phyloP scores from a whole-genome alignment of 1,140 invertebrate genomes.

The Lethrus apterus region DNA sequence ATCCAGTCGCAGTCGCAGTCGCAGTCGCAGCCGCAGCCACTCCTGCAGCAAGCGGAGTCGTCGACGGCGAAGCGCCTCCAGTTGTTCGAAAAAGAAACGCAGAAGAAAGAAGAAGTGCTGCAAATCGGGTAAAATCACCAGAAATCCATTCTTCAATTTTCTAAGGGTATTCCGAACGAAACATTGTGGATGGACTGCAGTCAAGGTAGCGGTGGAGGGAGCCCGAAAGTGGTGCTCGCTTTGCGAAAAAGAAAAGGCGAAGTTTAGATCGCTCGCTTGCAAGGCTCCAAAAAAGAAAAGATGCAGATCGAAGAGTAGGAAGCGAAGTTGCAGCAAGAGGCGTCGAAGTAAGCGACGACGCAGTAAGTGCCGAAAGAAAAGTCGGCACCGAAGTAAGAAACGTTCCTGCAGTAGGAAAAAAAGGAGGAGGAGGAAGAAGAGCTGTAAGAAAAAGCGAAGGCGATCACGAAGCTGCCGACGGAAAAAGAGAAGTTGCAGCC shows the following conservation, averaged over 20 bases:
- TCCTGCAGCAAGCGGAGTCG: background rate
- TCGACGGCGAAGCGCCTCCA: background rate
- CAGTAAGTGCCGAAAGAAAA: background rate
- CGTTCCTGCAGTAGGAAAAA: background rate
- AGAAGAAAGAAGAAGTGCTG: background rate
- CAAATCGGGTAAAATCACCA: constrained; percentile 10
- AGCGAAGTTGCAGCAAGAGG: background rate
- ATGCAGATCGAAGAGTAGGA: background rate
- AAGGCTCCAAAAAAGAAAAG: background rate
- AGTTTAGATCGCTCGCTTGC: constrained; percentile 8
- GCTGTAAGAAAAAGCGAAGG: background rate
- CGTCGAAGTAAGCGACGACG: background rate
- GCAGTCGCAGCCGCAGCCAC: background rate
- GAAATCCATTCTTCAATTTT: constrained; percentile 22
- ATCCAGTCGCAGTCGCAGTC: constrained; percentile 2
- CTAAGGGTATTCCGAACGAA: constrained; percentile 12
- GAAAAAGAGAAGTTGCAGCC: background rate
- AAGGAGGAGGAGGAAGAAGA: background rate
- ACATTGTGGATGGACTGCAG: constrained; percentile 5
- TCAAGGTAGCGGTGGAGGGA: constrained; percentile 14
- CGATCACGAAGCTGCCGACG: no score
- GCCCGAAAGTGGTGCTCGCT: constrained; percentile 13
- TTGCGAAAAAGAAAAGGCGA: constrained; percentile 10
- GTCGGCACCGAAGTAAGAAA: background rate
- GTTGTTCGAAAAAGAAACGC: no score